Conservation (phyloP, 2,888 invertebrate genomes). For the Lasioglossum lativentre region DNA sequence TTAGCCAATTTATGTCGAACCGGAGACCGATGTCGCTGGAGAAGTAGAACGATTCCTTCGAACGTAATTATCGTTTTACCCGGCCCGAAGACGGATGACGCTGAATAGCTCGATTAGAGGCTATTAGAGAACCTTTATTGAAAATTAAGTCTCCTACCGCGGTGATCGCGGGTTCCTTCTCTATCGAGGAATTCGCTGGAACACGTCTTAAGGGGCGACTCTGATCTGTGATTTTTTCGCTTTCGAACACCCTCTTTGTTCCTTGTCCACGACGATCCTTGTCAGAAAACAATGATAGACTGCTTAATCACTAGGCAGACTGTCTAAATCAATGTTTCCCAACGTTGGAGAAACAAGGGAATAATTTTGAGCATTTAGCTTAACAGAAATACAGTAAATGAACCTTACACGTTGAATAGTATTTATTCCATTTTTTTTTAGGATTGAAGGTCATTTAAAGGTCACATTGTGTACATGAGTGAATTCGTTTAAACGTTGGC, state of each 20-base stretch:
- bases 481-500: too few relatives aligned
- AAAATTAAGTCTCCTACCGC: neutral
- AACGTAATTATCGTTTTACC: constrained; percentile 40
- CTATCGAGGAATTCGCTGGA: neutral
- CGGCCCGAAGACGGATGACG: neutral
- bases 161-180: neutral
- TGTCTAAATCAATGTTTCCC: too few relatives aligned
- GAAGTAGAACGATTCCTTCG: constrained; percentile 28
- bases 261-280: neutral
- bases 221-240: neutral
- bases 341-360: too few relatives aligned
- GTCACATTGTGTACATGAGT: too few relatives aligned
- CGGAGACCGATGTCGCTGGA: constrained; percentile 24
- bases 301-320: neutral
- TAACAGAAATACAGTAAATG: too few relatives aligned
- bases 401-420: too few relatives aligned
- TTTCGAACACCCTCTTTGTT: neutral
- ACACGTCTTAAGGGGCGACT: neutral
- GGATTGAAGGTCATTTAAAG: too few relatives aligned
- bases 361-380: too few relatives aligned
- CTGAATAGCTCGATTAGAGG: constrained; percentile 35
- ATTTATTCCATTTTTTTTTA: too few relatives aligned
- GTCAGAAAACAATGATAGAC: neutral
- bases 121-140: neutral
- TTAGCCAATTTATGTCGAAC: constrained; percentile 60